phyloP scores from a whole-genome alignment of 92 coral and sea anemone species.

The Metridium senile region DNA sequence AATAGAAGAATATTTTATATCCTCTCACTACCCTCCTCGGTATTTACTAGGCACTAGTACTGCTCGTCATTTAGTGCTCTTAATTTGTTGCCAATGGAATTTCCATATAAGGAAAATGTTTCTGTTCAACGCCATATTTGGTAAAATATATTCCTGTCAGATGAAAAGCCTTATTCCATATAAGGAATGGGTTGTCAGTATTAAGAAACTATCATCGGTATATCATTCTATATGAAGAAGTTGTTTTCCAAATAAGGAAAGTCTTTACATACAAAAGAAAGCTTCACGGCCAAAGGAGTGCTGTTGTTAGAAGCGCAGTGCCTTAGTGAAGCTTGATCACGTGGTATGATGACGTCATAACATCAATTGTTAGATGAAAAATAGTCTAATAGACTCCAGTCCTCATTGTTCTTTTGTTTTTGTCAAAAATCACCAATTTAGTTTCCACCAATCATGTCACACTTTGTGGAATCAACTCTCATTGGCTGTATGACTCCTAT shows the following conservation, averaged over 20 bases:
- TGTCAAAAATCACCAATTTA: not conserved
- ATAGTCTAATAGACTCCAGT: no score
- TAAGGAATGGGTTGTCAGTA: not conserved
- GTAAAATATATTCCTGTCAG: not conserved
- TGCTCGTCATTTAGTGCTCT: not conserved
- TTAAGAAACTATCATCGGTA: not conserved
- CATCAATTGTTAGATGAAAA: not conserved
- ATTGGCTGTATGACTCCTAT: constrained; percentile 2
- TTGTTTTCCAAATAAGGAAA: constrained; percentile 3
- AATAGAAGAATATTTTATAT: no score
- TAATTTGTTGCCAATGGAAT: not conserved
- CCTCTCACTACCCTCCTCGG: no score
- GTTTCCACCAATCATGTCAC: not conserved
- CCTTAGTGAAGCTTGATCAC: constrained; percentile 1
- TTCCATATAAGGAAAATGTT: not conserved
- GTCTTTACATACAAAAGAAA: not conserved
- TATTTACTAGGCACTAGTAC: not conserved
- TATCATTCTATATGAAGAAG: not conserved
- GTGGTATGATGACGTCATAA: not conserved
- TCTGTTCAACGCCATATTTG: not conserved
- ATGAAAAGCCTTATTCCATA: constrained; percentile 1
- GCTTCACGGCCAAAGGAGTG: not conserved
- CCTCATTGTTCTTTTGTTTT: no score
- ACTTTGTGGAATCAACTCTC: constrained; percentile 5
- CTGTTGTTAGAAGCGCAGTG: not conserved